Evolutionary conservation across 1,140 invertebrate genomes (phyloP), one percentile per base, ranked within the genome.

Genomic region (Musca vetustissima): DNA sequence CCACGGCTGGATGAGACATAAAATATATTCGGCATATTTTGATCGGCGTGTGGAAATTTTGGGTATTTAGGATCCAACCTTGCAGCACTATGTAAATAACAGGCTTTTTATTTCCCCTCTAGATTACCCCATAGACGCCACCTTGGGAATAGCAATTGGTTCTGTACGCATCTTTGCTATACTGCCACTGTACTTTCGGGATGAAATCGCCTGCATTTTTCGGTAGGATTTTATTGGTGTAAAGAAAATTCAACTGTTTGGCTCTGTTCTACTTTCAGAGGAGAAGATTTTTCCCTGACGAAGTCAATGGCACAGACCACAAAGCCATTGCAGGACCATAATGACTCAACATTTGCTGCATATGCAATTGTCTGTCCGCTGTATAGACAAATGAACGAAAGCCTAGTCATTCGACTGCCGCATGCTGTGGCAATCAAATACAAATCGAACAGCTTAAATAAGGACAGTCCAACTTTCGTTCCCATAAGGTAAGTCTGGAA

Each of bases 21-120:
- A 78, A 28, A 76, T 82, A 15, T 82, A 78, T 55, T 74, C 80
- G 3, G 80, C 80, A 1, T 82, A 80, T 57, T 81, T 82, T 28
- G 80, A 82, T 78, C 47, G 64, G 7, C 68, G 80, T 21, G 75
- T 76, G 24, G 74, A 80, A 57, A 72, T 82, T 14, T 61, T 79
- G 48, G 69, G 80, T 81, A 61, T n/a, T 50, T n/a, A 50, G 49
- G 14, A 50, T 19, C 4, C 21, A 52, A 11, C 15, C 11, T 19
- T 14, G 6, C 11, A 15, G 21, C 17, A 17, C 19, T 8, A 19
- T 19, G 7, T 52, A 52, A 52, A 11, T 17, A 36, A 52, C 22
- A 52, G 53, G 11, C 22, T 32, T 53, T 25, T 66, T 66, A 17
- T 17, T 32, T 4, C 28, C n/a, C 13, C 28, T 2, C 15, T 21